Conservation (phyloP, 2,888 invertebrate genomes). For the Parelbella ahira region DNA sequence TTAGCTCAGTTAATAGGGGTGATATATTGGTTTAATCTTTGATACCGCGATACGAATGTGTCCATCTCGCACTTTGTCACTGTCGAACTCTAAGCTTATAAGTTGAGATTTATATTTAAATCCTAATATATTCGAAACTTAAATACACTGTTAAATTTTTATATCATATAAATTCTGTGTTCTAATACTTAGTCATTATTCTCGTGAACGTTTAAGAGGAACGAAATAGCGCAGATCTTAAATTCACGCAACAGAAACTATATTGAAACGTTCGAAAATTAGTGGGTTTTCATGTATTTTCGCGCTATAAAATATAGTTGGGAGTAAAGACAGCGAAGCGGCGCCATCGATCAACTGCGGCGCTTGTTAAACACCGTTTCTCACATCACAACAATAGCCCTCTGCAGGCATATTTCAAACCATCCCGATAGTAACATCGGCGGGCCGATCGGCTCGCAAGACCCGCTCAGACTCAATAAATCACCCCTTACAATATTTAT, state of each 20-base stretch:
- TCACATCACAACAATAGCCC: slow-evolving; percentile 77
- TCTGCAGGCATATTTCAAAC: slow-evolving; percentile 76
- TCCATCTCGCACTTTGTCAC: slow-evolving; percentile 18
- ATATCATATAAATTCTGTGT: not conserved
- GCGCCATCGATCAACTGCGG: slow-evolving; percentile 65
- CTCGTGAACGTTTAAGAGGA: slow-evolving; percentile 11
- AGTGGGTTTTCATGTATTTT: slow-evolving; percentile 59
- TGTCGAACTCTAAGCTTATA: slow-evolving; percentile 2
- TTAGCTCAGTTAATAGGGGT: slow-evolving; percentile 22
- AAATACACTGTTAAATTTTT: no score
- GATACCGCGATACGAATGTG: slow-evolving; percentile 10
- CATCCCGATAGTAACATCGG: slow-evolving; percentile 73
- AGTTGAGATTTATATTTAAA: no score
- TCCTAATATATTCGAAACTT: no score
- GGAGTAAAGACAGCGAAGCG: slow-evolving; percentile 42
- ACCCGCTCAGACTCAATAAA: slow-evolving; percentile 67
- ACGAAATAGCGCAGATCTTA: slow-evolving; percentile 17
- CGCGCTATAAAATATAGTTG: slow-evolving; percentile 55
- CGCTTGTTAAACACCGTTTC: slow-evolving; percentile 78
- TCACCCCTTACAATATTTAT: slow-evolving; percentile 79
- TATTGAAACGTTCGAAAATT: slow-evolving; percentile 36
- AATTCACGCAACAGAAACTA: slow-evolving; percentile 25
- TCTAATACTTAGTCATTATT: slow-evolving; percentile 6
- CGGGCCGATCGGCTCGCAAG: slow-evolving; percentile 61
- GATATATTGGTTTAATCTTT: slow-evolving; percentile 22